Evolutionary conservation across 2,888 invertebrate species (phyloP).

Genomic region (Morpho deidamia): DNA sequence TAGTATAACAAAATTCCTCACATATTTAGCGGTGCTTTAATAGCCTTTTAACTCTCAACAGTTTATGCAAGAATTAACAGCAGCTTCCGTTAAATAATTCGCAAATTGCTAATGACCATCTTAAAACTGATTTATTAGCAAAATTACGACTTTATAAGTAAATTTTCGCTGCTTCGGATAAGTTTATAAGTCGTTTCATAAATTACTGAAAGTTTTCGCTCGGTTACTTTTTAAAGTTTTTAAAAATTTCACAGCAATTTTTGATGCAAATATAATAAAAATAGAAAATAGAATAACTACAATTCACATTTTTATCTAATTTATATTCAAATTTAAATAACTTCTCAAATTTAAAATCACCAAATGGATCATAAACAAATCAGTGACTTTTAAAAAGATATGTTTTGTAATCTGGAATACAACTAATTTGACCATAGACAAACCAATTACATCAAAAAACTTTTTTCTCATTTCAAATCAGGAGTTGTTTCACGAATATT

Average conservation of each 20-base stretch:
- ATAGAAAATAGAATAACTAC: too few species aligned
- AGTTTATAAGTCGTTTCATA: conserved; percentile 14
- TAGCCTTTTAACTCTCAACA: neutral
- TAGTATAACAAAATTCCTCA: too few species aligned
- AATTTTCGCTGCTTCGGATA: conserved; percentile 11
- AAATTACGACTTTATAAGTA: conserved; percentile 18
- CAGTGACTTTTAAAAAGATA: too few species aligned
- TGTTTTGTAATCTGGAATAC: too few species aligned
- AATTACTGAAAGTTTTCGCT: conserved; percentile 5
- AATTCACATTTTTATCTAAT: too few species aligned
- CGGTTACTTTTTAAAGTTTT: conserved; percentile 4
- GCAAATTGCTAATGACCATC: conserved; percentile 20
- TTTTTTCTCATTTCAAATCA: too few species aligned
- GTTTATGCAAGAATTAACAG: conserved; percentile 10
- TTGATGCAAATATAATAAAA: neutral
- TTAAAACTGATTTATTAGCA: conserved; percentile 19
- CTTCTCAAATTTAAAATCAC: too few species aligned
- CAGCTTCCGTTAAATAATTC: conserved; percentile 12
- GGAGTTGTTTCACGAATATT: too few species aligned
- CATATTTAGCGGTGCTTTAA: neutral
- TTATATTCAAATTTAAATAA: too few species aligned
- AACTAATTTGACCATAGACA: too few species aligned
- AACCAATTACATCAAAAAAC: too few species aligned
- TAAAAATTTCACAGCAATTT: neutral
- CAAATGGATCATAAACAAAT: too few species aligned